These are phyloP conservation scores for Esperia sulphurella DNA, from an alignment of 2,888 invertebrate genomes.

Conservation along the genomic window DNA sequence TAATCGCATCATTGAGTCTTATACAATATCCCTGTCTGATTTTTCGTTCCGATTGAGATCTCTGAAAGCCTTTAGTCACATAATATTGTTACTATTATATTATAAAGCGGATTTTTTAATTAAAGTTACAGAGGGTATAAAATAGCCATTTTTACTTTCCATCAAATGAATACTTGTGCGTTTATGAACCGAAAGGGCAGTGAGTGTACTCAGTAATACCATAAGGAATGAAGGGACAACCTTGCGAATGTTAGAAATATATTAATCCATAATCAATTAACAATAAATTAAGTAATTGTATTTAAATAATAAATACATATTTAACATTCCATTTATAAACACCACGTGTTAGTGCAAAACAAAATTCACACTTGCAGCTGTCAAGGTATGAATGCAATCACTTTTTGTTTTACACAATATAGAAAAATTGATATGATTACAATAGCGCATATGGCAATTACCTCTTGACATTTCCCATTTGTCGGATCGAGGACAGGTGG, in stretches of 20 bases:
- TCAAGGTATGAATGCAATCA: conserved; percentile 39
- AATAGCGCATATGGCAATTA: conserved; percentile 68
- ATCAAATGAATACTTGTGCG: neutral
- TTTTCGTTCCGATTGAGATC: too few relatives aligned
- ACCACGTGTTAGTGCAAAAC: conserved; percentile 52
- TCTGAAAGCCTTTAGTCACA: too few relatives aligned
- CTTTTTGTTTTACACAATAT: conserved; percentile 42
- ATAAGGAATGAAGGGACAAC: conserved; percentile 40
- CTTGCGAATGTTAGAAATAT: conserved; percentile 45
- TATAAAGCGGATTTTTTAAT: too few relatives aligned
- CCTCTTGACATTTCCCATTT: conserved; percentile 56
- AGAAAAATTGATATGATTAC: conserved; percentile 60
- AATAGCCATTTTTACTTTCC: neutral
- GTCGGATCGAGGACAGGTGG: conserved; percentile 24
- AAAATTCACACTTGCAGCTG: conserved; percentile 38
- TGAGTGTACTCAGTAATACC: conserved; percentile 13
- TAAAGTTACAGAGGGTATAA: too few relatives aligned
- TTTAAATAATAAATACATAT: conserved; percentile 25
- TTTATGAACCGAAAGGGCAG: neutral
- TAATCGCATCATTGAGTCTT: too few relatives aligned
- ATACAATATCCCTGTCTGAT: too few relatives aligned
- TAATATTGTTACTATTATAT: too few relatives aligned
- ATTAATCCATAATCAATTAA: conserved; percentile 36
- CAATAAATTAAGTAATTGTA: conserved; percentile 34
- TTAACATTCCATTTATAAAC: conserved; percentile 16